A percentile compares a stretch with the other conserved stretches of the same genome.
These are phyloP conservation scores for Deroplatys truncata DNA, from an alignment of 2,888 invertebrate species.

Conservation along the genomic window DNA sequence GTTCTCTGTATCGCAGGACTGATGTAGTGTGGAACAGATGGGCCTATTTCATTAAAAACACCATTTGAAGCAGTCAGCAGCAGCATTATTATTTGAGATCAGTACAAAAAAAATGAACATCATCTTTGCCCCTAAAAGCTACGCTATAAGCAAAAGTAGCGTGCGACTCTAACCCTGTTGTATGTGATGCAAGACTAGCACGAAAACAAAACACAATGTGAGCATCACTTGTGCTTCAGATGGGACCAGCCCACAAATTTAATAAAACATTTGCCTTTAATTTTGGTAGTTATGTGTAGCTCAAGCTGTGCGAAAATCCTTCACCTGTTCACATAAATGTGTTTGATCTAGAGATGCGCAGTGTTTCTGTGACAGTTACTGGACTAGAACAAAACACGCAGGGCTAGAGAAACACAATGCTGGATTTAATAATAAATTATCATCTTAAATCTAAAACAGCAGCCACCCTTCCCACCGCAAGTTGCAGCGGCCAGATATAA, in stretches of 20 bases:
- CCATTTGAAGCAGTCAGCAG: neutral
- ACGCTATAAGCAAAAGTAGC: neutral
- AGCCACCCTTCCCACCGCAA: neutral
- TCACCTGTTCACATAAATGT: too few relatives aligned
- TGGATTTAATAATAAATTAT: neutral
- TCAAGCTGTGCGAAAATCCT: neutral
- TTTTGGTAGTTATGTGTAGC: neutral
- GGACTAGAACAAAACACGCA: neutral
- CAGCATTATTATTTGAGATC: neutral
- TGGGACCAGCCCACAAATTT: neutral
- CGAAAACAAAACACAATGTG: neutral
- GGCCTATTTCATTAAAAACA: neutral
- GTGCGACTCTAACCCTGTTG: neutral
- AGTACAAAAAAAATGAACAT: neutral
- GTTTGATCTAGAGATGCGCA: too few relatives aligned
- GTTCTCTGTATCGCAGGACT: too few relatives aligned
- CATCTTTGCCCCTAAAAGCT: neutral
- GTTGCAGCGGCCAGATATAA: neutral
- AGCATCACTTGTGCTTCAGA: neutral
- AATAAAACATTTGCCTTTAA: neutral
- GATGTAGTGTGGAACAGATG: too few relatives aligned
- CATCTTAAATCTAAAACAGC: neutral
- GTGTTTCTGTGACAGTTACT: neutral
- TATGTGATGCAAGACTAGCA: neutral
- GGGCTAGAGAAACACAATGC: neutral